These are phyloP conservation scores for Perca flavescens DNA, from an alignment of 2,113 vertebrate species.

Conservation along the genomic window DNA sequence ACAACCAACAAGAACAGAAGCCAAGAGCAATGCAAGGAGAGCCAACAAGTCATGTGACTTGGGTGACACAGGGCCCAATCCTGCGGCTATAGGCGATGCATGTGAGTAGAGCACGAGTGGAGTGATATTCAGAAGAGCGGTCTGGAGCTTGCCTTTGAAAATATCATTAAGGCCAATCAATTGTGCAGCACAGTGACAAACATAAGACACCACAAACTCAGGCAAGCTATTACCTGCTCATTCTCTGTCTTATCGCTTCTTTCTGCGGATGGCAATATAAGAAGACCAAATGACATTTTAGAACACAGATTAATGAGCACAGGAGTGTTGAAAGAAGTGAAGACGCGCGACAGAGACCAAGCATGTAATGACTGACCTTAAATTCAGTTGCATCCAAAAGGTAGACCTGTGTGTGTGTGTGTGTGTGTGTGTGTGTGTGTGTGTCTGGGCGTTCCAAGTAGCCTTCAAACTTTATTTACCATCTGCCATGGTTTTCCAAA, in stretches of 20 bases:
- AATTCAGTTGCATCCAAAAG: slow-evolving; percentile 30
- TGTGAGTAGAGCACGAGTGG: too few relatives aligned
- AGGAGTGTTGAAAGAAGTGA: slow-evolving; percentile 35
- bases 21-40: too few relatives aligned
- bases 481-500: background rate
- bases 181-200: slow-evolving; percentile 41
- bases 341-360: slow-evolving; percentile 60
- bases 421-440: background rate
- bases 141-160: slow-evolving; percentile 43
- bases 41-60: too few relatives aligned
- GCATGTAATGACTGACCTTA: slow-evolving; percentile 61
- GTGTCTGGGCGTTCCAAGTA: background rate
- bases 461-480: slow-evolving; percentile 30
- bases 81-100: too few relatives aligned
- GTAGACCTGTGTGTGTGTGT: slow-evolving; percentile 9
- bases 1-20: too few relatives aligned
- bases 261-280: background rate
- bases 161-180: slow-evolving; percentile 68
- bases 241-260: slow-evolving; percentile 34
- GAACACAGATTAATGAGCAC: slow-evolving; percentile 70
- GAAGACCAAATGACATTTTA: slow-evolving; percentile 61
- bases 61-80: too few relatives aligned
- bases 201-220: slow-evolving; percentile 31
- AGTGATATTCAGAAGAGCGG: too few relatives aligned
- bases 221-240: slow-evolving; percentile 55